Percentiles rank a stretch among this genome's conserved stretches.
Evolutionary conservation across 2,113 vertebrate genomes (phyloP).

Genomic region (Benitochromis conjunctus): DNA sequence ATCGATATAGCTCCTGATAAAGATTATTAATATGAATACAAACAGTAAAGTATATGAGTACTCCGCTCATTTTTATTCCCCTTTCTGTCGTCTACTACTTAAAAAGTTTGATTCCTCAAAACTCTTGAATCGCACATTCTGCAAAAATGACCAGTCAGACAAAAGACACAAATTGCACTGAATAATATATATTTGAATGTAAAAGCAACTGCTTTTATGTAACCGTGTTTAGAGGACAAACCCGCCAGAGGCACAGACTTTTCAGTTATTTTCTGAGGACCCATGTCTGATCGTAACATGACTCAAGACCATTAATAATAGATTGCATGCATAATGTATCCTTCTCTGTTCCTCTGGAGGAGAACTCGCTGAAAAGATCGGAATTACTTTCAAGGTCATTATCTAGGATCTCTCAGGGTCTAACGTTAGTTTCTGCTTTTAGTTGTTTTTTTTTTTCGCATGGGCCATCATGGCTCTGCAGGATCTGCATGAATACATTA

Average conservation of each 20-base stretch:
- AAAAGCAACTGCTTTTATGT: background rate
- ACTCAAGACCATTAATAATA: conserved; percentile 76
- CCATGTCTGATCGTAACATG: conserved; percentile 68
- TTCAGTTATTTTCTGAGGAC: conserved; percentile 45
- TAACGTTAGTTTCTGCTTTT: background rate
- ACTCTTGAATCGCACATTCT: background rate
- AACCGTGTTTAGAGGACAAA: conserved; percentile 12
- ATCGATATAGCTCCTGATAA: background rate
- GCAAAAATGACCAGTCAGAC: background rate
- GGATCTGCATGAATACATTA: background rate
- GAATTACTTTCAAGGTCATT: conserved; percentile 60
- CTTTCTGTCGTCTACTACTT: background rate
- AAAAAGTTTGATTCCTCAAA: background rate
- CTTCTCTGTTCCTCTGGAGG: conserved; percentile 46
- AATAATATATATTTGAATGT: background rate
- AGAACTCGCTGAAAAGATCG: conserved; percentile 51
- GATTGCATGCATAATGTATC: conserved; percentile 74
- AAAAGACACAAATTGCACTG: background rate
- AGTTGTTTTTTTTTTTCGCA: background rate
- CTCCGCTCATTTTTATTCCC: rapidly evolving
- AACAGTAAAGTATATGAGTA: background rate
- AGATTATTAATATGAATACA: background rate
- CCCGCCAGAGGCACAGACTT: conserved; percentile 2
- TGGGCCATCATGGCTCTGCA: background rate
- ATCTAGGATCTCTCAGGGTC: conserved; percentile 7